Evolutionary conservation across 23 tunicate species (phyloP), one percentile per base, ranked within the genome.

Genomic region (Styela clava): DNA sequence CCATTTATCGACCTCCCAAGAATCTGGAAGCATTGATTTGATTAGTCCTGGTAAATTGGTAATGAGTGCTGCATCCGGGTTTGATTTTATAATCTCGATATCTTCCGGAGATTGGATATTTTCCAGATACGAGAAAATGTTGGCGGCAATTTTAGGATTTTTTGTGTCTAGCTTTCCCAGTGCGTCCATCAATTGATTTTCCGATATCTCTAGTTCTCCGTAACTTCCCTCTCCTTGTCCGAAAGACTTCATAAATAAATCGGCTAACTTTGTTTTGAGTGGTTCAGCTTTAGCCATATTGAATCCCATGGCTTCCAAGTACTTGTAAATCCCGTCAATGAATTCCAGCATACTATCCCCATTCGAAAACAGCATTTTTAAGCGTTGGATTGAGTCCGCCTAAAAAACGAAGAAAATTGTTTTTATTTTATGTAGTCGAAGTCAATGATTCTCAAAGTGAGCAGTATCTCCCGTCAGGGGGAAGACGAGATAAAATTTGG

Each of bases 1-100:
- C 77, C 77, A 71, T 71, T 71, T 71, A 3, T 71, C 77, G 7
- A 30, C 77, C 34, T 71, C 35, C 37, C 35, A 71, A 2, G 35
- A 71, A 19, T 71, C 16, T 32, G 77, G 77, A 33, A 71, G 35
- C 16, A 29, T 71, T 16, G 77, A 71, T 32, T 71, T 71, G 34
- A 71, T 29, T 71, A 71, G 16, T 26, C 77, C 77, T 32, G 77
- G 77, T 3, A 71, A 16, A 71, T 71, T 71, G 5, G 35, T 71
- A 12, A 71, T 32, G 7, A 71, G 16, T 5, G 77, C 32, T 2
- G 35, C 16, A 18, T 30, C 32, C 23, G 37, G 37, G 2, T 33
- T 28, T 21, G 27, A 3, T 33, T 71, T 33, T 3, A 71, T 30
- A 3, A 28, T 18, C 3, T 71, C 24, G 27, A 71, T 71, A 21